phyloP scores from a whole-genome alignment of 2,113 vertebrate species.

The Ginglymostoma cirratum region DNA sequence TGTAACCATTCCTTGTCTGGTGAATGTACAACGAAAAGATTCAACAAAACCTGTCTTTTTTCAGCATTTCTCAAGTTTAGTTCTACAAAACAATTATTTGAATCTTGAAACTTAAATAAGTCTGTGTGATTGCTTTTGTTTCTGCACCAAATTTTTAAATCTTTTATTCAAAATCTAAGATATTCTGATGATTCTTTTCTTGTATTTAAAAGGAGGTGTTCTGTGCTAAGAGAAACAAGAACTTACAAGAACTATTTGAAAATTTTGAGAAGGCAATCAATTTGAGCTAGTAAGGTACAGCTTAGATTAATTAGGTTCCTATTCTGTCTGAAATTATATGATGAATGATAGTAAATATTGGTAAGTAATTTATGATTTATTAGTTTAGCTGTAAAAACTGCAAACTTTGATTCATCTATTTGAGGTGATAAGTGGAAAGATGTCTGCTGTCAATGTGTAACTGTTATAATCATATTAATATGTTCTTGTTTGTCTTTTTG shows the following conservation, averaged over 20 bases:
- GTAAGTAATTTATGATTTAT: background rate
- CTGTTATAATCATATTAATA: background rate
- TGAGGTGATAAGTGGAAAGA: background rate
- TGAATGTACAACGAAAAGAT: too few species aligned
- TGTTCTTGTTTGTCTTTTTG: background rate
- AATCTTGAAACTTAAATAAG: background rate
- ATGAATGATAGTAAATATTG: background rate
- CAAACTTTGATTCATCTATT: background rate
- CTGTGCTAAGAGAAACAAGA: background rate
- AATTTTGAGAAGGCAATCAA: background rate
- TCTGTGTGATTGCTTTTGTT: background rate
- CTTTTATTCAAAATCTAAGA: background rate
- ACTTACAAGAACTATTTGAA: background rate
- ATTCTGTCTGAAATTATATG: background rate
- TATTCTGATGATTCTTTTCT: background rate
- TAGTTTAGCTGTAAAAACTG: background rate
- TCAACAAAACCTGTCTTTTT: too few species aligned
- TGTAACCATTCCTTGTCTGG: too few species aligned
- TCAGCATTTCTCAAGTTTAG: too few species aligned
- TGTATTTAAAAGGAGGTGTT: background rate
- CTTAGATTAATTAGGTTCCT: background rate
- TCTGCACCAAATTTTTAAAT: background rate
- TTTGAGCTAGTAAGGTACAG: background rate
- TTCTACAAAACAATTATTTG: too few species aligned
- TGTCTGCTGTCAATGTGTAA: background rate